Base-by-base conservation (phyloP, 2,888 invertebrate genomes). In the Sceliomorpha sp. region DNA sequence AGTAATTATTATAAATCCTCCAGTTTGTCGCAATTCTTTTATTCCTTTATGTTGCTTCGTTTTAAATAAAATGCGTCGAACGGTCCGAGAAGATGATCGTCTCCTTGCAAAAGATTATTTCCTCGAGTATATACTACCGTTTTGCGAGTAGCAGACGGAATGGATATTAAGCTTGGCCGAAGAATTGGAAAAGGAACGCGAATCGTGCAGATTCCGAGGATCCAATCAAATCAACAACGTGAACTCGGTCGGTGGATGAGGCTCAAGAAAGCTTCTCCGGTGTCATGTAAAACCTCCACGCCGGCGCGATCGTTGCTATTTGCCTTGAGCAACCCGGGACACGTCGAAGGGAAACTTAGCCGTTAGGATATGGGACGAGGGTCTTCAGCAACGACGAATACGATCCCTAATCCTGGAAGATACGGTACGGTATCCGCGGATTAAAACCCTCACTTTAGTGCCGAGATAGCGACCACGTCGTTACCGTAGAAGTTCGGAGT, bases 361-460 rank as follows among this genome's bases (percentile, higher is more conserved):
- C 66, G 51, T 67, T 58, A 44, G 29, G 55, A 50, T 58, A 55
- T 55, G 50, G 56, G 39, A 55, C 59, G 70, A 59, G 55, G 50
- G 59, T 55, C 59, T 55, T 53, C 64, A 55, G 45, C 36, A 15
- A 67, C 53, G 45, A 45, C 63, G 58, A 59, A 64, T 64, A 70
- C 56, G 66, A 64, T 68, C 72, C 74, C 76, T 84, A 86, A 85
- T 85, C 83, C 84, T 47, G 73, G 73, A 77, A 83, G 82, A 86
- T 83, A 82, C 80, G 79, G 82, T 78, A 77, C 79, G 77, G 79
- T 81, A 85, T 81, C 76, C 77, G 70, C 76, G 84, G 84, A 85
- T 85, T 85, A 86, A 84, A 86, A 86, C 85, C 81, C 79, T 72
- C 75, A 79, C 83, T 83, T 81, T 81, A 78, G 78, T 73, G 58